Percentiles rank a stretch among this genome's conserved stretches.
Evolutionary conservation across 2,113 vertebrate species (phyloP).

Genomic region (Cochlearius cochlearius): DNA sequence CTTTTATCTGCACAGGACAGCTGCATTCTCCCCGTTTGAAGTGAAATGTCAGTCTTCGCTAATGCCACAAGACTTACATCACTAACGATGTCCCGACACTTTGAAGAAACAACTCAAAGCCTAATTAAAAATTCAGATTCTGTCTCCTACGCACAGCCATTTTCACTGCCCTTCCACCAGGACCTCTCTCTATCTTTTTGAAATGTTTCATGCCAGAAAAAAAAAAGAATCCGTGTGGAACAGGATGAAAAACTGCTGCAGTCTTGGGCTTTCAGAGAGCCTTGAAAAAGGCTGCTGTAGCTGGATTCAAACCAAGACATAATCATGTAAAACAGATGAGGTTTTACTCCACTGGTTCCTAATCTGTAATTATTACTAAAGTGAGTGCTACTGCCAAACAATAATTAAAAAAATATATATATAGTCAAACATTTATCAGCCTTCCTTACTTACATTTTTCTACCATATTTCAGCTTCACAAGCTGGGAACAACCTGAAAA

Average conservation of each 20-base stretch:
- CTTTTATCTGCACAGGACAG: slow-evolving; percentile 81
- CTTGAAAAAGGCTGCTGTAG: slow-evolving; percentile 49
- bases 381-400: not conserved
- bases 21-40: slow-evolving; percentile 74
- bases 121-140: slow-evolving; percentile 86
- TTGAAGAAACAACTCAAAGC: slow-evolving; percentile 84
- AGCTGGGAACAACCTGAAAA: not conserved
- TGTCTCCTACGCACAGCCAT: slow-evolving; percentile 40
- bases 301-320: slow-evolving; percentile 53
- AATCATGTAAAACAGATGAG: slow-evolving; percentile 61
- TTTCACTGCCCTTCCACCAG: slow-evolving; percentile 66
- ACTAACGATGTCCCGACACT: slow-evolving; percentile 72
- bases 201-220: slow-evolving; percentile 20
- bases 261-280: slow-evolving; percentile 34
- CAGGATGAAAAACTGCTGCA: slow-evolving; percentile 50
- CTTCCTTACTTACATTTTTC: not conserved
- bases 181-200: slow-evolving; percentile 20
- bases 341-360: slow-evolving; percentile 44
- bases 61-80: slow-evolving; percentile 69
- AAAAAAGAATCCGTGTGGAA: slow-evolving; percentile 21
- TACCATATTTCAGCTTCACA: not conserved
- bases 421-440: not conserved
- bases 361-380: slow-evolving; percentile 32
- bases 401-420: not conserved
- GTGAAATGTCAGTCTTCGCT: slow-evolving; percentile 66